Base-by-base conservation (phyloP, 2,888 invertebrate genomes). In the Neoitamus cyanurus region DNA sequence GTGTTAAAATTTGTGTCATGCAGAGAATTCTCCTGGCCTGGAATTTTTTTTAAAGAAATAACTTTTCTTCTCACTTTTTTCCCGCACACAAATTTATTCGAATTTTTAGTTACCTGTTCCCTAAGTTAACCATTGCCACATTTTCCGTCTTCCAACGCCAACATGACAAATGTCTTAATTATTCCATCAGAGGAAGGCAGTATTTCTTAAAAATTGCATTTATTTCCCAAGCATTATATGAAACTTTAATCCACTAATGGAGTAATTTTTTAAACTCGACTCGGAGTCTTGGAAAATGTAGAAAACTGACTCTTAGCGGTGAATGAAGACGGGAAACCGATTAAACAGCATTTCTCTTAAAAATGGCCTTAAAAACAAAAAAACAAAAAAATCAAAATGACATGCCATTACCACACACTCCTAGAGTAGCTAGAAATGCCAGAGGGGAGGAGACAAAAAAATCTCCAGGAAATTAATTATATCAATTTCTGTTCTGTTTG, bases 381-480 rank as follows among this genome's bases (percentile, higher is more conserved):
- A 30, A 70, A 31, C 28, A 31, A 70, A 30, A 36, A 73, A 36
- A n/a, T 11, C 36, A 9, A 73, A 73, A 73, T 73, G 73, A 73
- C 20, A 15, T 31, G 31, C 73, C 36, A 34, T 73, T 58, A 58
- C 58, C 58, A 58, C 58, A 58, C 58, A 25, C 31, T 73, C 31
- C 37, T 20, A 73, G 34, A 70, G 15, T 30, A 31, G 9, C 58
- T 25, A 58, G 58, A 58, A 58, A 58, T 58, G 15, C 25, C 58
- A 7, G 9, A 42, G 42, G 4, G 31, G 6, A 72, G 37, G 15
- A 70, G 70, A n/a, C 9, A 73, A 34, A 73, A 73, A 77, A 77
- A 46, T 70, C 30, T 11, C 37, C n/a, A 28, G 13, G 30, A 77
- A 77, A 77, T 77, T 77, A 77, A 77, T 77, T 77, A 77, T 77